A percentile compares a stretch with the other conserved stretches of the same genome.
Conservation (phyloP, 2,113 vertebrate genomes). For the Herpailurus yagouaroundi region DNA sequence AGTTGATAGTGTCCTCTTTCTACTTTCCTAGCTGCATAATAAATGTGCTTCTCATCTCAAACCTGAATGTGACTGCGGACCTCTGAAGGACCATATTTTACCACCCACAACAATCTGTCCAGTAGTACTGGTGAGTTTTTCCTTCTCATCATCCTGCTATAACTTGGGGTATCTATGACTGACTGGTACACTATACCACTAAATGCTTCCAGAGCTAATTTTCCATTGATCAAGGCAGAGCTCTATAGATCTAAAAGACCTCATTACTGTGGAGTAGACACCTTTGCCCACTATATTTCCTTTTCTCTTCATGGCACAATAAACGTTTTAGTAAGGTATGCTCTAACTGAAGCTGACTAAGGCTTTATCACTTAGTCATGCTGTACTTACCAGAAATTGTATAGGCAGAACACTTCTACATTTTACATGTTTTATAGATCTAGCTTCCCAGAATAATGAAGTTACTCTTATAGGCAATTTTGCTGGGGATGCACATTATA, state of each 20-base stretch:
- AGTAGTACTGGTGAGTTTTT: slow-evolving; percentile 92
- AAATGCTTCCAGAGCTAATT: not conserved
- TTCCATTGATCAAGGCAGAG: not conserved
- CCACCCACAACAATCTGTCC: slow-evolving; percentile 96
- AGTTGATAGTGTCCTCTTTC: slow-evolving; percentile 71
- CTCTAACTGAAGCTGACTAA: slow-evolving; percentile 79
- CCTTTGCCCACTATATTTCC: slow-evolving; percentile 1
- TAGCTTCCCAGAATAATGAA: slow-evolving; percentile 89
- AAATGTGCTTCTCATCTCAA: slow-evolving; percentile 98
- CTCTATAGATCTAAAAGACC: not conserved
- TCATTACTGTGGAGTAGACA: not conserved
- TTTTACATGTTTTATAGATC: slow-evolving; percentile 87
- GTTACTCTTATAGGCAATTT: slow-evolving; percentile 84
- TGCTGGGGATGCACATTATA: slow-evolving; percentile 84
- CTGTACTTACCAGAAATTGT: slow-evolving; percentile 86
- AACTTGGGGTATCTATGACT: not conserved
- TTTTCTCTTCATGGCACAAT: slow-evolving; percentile 67
- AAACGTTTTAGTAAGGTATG: slow-evolving; percentile 66
- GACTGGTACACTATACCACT: not conserved
- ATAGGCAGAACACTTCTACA: slow-evolving; percentile 80
- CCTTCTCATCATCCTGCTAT: not conserved
- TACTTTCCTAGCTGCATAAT: slow-evolving; percentile 91
- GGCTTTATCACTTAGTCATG: slow-evolving; percentile 82
- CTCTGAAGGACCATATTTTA: slow-evolving; percentile 95
- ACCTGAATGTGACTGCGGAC: slow-evolving; percentile 96